Evolutionary conservation across 1,140 invertebrate genomes (phyloP), one percentile per base, ranked within the genome.

Genomic region (Mercenaria mercenaria): DNA sequence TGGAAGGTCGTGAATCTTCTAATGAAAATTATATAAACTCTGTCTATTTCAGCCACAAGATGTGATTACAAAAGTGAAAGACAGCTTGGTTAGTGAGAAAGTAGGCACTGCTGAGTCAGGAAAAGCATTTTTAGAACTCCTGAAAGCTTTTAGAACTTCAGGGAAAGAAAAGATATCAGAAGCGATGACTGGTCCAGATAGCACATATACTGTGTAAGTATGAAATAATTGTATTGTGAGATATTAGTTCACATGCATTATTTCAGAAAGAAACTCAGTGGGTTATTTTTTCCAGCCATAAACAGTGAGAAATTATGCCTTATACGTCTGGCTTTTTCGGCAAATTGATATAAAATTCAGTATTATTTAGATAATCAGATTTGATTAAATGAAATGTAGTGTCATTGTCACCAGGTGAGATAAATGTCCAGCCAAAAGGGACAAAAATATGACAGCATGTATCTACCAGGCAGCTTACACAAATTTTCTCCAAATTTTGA

Each of bases 191-290:
- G 91, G 90, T 59, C 72, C 52, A 64, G 93, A 95, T 50, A 93
- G 92, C 69, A 91, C 93, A 81, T 92, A 94, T 37, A 91, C 94
- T 83, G 92, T 95, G 94, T 95, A 92, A 94, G 93, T 92, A 87
- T n/a, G 41, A 77, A 61, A 43, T n/a, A n/a, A n/a, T n/a, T n/a
- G n/a, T n/a, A n/a, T n/a, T n/a, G n/a, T n/a, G n/a, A n/a, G n/a
- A n/a, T n/a, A n/a, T n/a, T 56, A 18, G 47, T 41, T 1, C 18
- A 77, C 4, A 18, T n/a, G 8, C 32, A n/a, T 41, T 37, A 39
- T 39, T 13, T 77, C 41, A 23, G 20, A 39, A 39, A 11, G 37
- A 34, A 69, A 26, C 64, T 18, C 18, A 29, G n/a, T 69, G 20
- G 6, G n/a, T 69, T 69, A 69, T 10, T 52, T 23, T 52, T 52